Evolutionary conservation across 1,140 invertebrate genomes (phyloP), one percentile per base, ranked within the genome.

Genomic region (Temnothorax curvispinosus): DNA sequence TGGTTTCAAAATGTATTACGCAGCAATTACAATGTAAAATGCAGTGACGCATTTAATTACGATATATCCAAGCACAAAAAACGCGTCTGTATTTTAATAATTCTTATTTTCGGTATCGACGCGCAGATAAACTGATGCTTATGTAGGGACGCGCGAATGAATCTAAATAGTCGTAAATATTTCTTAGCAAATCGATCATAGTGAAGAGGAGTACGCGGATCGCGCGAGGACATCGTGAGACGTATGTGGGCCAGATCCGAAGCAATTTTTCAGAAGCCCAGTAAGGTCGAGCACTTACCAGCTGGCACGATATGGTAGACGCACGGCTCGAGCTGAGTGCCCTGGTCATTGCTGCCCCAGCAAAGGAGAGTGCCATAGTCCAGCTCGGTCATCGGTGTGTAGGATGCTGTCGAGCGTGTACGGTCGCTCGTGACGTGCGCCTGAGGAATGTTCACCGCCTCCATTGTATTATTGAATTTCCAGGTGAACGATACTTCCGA

Each of bases 401-500:
- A 98, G 84, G 96, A 96, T 52, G 96, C 97, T 1, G 96, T 95
- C 87, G 97, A 97, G n/a, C 95, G 94, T 8, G 95, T 95, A n/a
- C 96, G 96, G 72, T 97, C 97, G 72, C 95, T 96, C 80, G 95
- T 94, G 74, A 97, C 96, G 81, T 96, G 95, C 50, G 95, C 96
- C 65, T 96, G 95, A 0, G 96, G 96, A 87, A 97, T 96, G 92
- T 97, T 97, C 75, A 97, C 95, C 5, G 96, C 96, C 81, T 97
- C 97, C 85, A 96, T 96, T 80, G 96, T 97, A 92, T 97, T 97
- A 95, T 98, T 98, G 94, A 98, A 98, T 94, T 97, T 97, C 97
- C 97, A 98, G 58, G 96, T 96, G 93, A 97, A 98, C 84, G 94
- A 96, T 9, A 97, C 95, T 84, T 97, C 96, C 87, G 96, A 94